Evolutionary conservation across 2,113 vertebrate species (phyloP).

Genomic region (Sinosuthora webbiana): DNA sequence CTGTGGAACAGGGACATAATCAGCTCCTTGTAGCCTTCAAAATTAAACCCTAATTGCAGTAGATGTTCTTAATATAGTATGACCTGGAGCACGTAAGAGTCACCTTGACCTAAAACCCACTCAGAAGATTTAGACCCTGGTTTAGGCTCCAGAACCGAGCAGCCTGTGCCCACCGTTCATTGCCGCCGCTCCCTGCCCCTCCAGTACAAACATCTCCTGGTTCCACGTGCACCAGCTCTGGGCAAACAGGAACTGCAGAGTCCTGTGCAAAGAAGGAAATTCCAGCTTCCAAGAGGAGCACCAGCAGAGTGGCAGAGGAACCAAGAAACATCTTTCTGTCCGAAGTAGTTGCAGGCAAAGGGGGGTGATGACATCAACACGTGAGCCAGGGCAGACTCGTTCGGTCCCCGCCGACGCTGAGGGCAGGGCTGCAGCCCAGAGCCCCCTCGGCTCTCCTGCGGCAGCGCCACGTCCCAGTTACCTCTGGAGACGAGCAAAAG

Average conservation of each 20-base stretch:
- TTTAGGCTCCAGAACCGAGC: not conserved
- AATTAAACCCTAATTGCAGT: not conserved
- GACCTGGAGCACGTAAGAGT: fast-evolving
- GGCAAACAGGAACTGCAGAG: not conserved
- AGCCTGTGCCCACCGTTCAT: fast-evolving
- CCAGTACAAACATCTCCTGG: not conserved
- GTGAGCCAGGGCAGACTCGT: fast-evolving
- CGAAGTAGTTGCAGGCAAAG: not conserved
- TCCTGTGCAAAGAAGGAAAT: not conserved
- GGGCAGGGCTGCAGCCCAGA: not conserved
- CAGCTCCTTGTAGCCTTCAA: not conserved
- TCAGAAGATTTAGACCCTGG: not conserved
- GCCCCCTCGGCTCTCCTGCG: not conserved
- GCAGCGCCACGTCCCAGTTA: fast-evolving
- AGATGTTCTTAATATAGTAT: not conserved
- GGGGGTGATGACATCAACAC: fast-evolving
- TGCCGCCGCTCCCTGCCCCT: not conserved
- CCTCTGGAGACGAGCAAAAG: fast-evolving
- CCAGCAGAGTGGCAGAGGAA: fast-evolving
- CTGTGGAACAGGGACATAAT: not conserved
- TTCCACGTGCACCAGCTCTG: not conserved
- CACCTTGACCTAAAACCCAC: not conserved
- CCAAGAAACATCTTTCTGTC: not conserved
- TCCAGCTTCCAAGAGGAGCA: not conserved
- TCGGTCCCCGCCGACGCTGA: fast-evolving